A percentile compares a stretch with the other conserved stretches of the same genome.
These are phyloP conservation scores for Todiramphus chloris DNA, from an alignment of 2,113 vertebrate species.

Conservation along the genomic window DNA sequence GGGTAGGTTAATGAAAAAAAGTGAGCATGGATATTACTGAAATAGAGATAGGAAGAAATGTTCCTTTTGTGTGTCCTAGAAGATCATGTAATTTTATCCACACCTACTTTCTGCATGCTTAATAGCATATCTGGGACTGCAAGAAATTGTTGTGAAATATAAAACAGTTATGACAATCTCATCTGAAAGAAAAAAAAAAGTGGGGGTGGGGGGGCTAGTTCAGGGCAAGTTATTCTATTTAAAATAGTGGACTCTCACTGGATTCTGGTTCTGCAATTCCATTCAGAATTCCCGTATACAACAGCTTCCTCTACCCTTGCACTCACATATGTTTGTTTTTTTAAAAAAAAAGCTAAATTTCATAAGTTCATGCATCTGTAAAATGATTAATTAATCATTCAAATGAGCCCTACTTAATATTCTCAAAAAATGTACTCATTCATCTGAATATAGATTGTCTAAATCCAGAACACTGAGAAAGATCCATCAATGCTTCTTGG, in stretches of 20 bases:
- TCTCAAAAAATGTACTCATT: background rate
- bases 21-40: background rate
- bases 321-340: background rate
- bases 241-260: background rate
- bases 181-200: background rate
- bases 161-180: background rate
- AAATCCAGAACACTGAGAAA: background rate
- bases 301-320: background rate
- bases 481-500: background rate
- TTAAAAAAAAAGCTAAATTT: background rate
- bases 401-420: background rate
- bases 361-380: background rate
- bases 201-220: background rate
- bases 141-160: slow-evolving; percentile 15
- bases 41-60: background rate
- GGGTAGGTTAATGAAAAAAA: slow-evolving; percentile 22
- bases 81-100: background rate
- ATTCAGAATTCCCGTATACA: background rate
- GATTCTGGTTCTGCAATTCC: background rate
- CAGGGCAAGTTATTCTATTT: background rate
- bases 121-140: background rate
- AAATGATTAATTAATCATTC: background rate
- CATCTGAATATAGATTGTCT: background rate
- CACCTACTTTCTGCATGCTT: slow-evolving; percentile 1
- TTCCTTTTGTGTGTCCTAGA: slow-evolving; percentile 40